phyloP scores from a whole-genome alignment of 2,797 vertebrate species.

The Ctenosaura bakeri region DNA sequence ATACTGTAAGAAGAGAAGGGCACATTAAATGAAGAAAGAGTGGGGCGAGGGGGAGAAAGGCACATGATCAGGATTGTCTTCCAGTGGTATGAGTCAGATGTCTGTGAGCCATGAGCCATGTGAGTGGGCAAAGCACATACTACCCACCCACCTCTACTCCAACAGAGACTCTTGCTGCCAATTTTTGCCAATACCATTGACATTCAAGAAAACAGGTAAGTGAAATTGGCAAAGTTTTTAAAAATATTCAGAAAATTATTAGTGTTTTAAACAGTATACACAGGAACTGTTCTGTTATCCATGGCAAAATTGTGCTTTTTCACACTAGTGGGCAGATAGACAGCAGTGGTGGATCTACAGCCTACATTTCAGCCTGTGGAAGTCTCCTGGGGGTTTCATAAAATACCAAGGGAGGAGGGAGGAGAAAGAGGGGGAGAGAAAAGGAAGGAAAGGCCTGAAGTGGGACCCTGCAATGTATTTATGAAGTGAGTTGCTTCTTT shows the following conservation, averaged over 20 bases:
- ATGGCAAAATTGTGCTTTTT: not conserved
- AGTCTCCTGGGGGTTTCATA: too few species aligned
- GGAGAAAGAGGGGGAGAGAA: too few species aligned
- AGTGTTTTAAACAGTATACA: not conserved
- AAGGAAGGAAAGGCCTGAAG: too few species aligned
- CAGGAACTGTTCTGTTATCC: not conserved
- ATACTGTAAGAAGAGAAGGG: slow-evolving; percentile 2
- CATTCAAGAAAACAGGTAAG: too few species aligned
- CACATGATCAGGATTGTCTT: not conserved
- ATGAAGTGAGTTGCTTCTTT: too few species aligned
- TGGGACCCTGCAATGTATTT: too few species aligned
- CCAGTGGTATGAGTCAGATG: not conserved
- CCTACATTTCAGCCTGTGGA: too few species aligned
- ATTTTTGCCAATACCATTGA: not conserved
- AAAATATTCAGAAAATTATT: too few species aligned
- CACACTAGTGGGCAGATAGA: too few species aligned
- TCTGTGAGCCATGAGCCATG: not conserved
- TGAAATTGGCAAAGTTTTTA: too few species aligned
- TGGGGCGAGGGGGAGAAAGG: not conserved
- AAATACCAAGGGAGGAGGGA: too few species aligned
- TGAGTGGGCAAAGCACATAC: not conserved
- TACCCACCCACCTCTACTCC: not conserved
- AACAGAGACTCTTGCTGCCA: not conserved
- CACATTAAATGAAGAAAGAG: not conserved
- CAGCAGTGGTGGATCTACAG: too few species aligned